Percentiles rank a stretch among this genome's conserved stretches.
These are phyloP conservation scores for Ommatoiulus sabulosus DNA, from an alignment of 2,888 invertebrate species.

Conservation along the genomic window DNA sequence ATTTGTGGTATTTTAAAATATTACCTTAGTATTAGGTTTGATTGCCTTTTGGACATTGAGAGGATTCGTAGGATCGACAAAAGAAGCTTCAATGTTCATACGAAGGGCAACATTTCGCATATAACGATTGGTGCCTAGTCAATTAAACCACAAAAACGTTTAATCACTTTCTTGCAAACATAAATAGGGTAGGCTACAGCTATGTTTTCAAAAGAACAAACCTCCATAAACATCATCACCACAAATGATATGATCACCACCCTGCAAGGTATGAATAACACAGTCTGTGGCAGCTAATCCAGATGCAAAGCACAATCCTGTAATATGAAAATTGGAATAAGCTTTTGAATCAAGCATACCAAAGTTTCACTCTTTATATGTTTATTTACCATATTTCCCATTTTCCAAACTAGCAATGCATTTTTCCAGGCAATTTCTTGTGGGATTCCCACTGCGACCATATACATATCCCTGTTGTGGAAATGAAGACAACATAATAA, in stretches of 20 bases:
- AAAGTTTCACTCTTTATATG: slow-evolving; percentile 35
- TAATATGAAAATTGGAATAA: not conserved
- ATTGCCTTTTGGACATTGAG: slow-evolving; percentile 77
- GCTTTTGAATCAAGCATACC: not conserved
- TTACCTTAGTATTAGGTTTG: slow-evolving; percentile 86
- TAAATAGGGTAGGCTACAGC: too few species aligned
- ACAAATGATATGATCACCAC: slow-evolving; percentile 91
- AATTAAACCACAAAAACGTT: not conserved
- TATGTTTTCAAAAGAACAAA: slow-evolving; percentile 62
- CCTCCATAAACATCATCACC: slow-evolving; percentile 97
- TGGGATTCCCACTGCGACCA: slow-evolving; percentile 94
- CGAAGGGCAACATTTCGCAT: slow-evolving; percentile 74
- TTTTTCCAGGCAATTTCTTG: slow-evolving; percentile 86
- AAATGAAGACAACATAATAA: not conserved
- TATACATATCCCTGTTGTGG: slow-evolving; percentile 86
- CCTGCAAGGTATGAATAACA: slow-evolving; percentile 78
- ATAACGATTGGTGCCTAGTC: slow-evolving; percentile 76
- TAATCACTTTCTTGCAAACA: not conserved
- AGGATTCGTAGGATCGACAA: slow-evolving; percentile 81
- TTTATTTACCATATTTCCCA: slow-evolving; percentile 78
- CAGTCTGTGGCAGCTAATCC: slow-evolving; percentile 89
- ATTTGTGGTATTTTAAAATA: not conserved
- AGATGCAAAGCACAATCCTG: slow-evolving; percentile 78
- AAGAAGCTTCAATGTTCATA: slow-evolving; percentile 80
- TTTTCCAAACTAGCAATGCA: slow-evolving; percentile 91